Base-by-base conservation (phyloP, 2,113 vertebrate genomes). In the Globicephala melas region DNA sequence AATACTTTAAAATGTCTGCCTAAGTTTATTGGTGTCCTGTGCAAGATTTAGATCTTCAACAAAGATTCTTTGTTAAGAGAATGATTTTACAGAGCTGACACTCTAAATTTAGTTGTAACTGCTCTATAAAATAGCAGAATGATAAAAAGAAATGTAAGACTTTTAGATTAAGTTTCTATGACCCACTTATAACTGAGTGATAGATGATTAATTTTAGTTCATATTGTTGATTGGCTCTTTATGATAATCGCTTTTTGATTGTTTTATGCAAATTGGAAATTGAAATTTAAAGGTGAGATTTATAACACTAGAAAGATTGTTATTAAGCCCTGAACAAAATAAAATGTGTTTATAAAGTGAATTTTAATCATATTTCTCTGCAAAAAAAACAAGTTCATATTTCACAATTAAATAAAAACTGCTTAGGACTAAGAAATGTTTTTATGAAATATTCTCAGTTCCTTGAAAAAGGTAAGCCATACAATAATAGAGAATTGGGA, bases 241-340 rank as follows among this genome's bases (percentile, higher is more conserved):
- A 87, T 86, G 79, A 96, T 97, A 96, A 97, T 96, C 96, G 85
- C 65, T 97, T 98, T 97, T 97, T 97, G 62, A 95, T 95, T 96
- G 47, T 70, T 92, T 95, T 97, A 62, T 93, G 63, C 36, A 96
- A 95, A 96, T 83, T 91, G 58, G n/a, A 96, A 94, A 65, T 81
- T 85, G 71, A 96, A 91, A 95, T 80, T 96, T n/a, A 53, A 96
- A 95, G 82, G 73, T 94, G 55, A 89, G 73, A 96, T 97, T 94
- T 96, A 95, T 96, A 96, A 95, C 26, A 92, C n/a, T 6, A 26
- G 73, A n/a, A 89, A 91, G 31, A 68, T 76, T 96, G 91, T 95
- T 97, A 97, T 97, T 97, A 97, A 97, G 67, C 18, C 47, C 23
- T 82, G 28, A 96, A 91, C 15, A 70, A 88, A 74, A 63, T 36